Base-by-base conservation (phyloP, 2,113 vertebrate species). In the Prinia subflava region DNA sequence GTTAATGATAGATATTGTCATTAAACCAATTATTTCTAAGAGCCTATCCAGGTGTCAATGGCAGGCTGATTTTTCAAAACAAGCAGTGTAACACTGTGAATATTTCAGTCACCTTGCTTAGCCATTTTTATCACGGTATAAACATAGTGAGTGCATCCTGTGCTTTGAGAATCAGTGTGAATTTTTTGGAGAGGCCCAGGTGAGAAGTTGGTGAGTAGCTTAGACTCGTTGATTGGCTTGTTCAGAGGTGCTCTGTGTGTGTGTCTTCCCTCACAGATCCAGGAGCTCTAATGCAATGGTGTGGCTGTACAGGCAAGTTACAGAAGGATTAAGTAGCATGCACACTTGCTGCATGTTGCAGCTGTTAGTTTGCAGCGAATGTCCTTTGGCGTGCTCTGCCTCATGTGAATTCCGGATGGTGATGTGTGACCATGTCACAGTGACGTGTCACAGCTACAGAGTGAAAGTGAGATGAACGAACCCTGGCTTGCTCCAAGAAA, bases 61-160 rank as follows among this genome's bases (percentile, higher is more conserved):
- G 37, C 24, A 69, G 80, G 35, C 14, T 76, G 42, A 8, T 57
- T 79, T 79, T 89, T 79, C 62, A 59, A 73, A 91, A 59, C 16
- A 33, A 69, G 30, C 7, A 22, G 7, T n/a, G 39, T 79, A 31
- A 53, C 0, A 0, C 15, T 19, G 17, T 4, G 1, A 31, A 1
- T 33, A 6, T 67, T 65, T 78, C n/a, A 31, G 31, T 65, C 56
- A 69, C 16, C 7, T 79, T 0, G 0, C 16, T 78, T 52, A 28
- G 37, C 17, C 6, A 0, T 57, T 59, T 74, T 37, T 70, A 2
- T 50, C 19, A 6, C 53, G 39, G 4, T 17, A 0, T 67, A 37
- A 41, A 4, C 41, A 4, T 22, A 46, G 44, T 4, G 18, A 30
- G 5, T 7, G 9, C 76, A 27, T 91, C 18, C 35, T 73, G 28